Conservation (phyloP, 2,797 vertebrate genomes). For the Pseudochirops cupreus region DNA sequence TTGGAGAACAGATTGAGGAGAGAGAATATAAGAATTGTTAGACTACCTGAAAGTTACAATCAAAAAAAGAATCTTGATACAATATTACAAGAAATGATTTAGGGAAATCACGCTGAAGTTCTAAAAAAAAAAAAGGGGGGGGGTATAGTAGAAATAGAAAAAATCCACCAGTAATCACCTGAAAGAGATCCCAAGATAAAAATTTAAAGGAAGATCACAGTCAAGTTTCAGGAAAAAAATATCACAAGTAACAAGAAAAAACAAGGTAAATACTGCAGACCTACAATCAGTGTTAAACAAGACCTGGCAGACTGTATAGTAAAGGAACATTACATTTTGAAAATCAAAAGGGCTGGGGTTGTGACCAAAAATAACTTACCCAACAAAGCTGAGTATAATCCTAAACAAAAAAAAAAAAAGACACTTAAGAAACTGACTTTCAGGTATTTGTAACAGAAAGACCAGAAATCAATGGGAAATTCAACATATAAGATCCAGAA, state of each 20-base stretch:
- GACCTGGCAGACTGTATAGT: not conserved
- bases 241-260: not conserved
- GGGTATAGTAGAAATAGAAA: too few relatives aligned
- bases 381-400: not conserved
- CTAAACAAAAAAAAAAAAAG: not conserved
- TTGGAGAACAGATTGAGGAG: too few relatives aligned
- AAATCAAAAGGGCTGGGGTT: not conserved
- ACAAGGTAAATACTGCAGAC: not conserved
- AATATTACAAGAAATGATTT: too few relatives aligned
- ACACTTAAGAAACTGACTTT: not conserved
- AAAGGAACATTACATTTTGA: not conserved
- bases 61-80: too few relatives aligned
- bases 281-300: not conserved
- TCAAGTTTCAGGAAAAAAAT: not conserved
- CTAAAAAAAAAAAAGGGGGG: too few relatives aligned
- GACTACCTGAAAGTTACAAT: too few relatives aligned
- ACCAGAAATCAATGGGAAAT: not conserved
- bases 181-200: not conserved
- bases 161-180: too few relatives aligned
- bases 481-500: not conserved
- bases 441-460: not conserved
- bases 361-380: not conserved
- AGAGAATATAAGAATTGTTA: too few relatives aligned
- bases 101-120: too few relatives aligned
- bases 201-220: not conserved